Evolutionary conservation across 1,140 invertebrate species (phyloP).

Genomic region (Eulimnadia texana): DNA sequence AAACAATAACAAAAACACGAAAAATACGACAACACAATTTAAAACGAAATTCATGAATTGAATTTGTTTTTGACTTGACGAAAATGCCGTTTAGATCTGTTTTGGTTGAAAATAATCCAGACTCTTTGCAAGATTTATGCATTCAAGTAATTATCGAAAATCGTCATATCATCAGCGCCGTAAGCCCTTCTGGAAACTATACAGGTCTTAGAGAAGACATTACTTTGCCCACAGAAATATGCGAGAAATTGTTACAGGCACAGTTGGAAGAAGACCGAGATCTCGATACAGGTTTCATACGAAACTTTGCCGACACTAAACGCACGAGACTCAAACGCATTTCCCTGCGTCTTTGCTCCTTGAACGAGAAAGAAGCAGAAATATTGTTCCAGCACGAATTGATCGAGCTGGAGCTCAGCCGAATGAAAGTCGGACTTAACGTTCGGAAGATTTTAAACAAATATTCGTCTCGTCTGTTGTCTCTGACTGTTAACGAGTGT

Average conservation of each 20-base stretch:
- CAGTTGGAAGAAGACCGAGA: conserved; percentile 31
- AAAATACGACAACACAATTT: not conserved
- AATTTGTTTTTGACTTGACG: too few relatives aligned
- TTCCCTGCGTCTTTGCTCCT: conserved; percentile 47
- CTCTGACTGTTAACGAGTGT: conserved; percentile 28
- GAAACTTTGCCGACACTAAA: conserved; percentile 49
- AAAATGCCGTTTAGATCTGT: conserved; percentile 8
- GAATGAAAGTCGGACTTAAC: conserved; percentile 8
- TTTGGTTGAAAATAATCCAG: conserved; percentile 3
- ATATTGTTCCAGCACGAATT: conserved; percentile 53
- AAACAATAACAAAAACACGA: not conserved
- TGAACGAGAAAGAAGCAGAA: conserved; percentile 51
- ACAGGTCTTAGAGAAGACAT: conserved; percentile 34
- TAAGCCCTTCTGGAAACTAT: not conserved
- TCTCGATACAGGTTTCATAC: conserved; percentile 45
- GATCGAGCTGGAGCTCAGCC: conserved; percentile 46
- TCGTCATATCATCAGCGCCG: not conserved
- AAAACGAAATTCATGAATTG: not conserved
- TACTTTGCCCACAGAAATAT: conserved; percentile 50
- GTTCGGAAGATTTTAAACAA: conserved; percentile 31
- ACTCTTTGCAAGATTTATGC: conserved; percentile 4
- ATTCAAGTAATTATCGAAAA: not conserved
- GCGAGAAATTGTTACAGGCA: conserved; percentile 43
- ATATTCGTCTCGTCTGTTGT: conserved; percentile 26
- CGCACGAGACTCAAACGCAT: conserved; percentile 52